Conservation (phyloP, 2,888 invertebrate species). For the Eupithecia inturbata region DNA sequence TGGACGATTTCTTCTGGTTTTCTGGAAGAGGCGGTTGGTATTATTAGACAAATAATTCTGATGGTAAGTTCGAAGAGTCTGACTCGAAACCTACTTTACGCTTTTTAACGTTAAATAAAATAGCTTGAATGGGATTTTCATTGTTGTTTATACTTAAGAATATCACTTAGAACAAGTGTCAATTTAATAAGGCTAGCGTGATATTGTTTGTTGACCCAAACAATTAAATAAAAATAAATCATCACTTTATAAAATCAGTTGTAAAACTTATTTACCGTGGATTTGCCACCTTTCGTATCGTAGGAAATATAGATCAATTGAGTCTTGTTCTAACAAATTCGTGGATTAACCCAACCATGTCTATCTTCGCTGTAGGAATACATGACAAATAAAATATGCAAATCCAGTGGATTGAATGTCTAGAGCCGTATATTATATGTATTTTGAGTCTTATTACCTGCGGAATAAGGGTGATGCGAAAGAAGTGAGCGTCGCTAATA, state of each 20-base stretch:
- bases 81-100: too few relatives aligned
- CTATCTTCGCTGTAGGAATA: not conserved
- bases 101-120: too few relatives aligned
- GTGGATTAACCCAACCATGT: not conserved
- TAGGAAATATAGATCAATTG: not conserved
- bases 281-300: not conserved
- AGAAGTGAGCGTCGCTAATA: constrained; percentile 92
- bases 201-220: too few relatives aligned
- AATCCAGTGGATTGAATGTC: not conserved
- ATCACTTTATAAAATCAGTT: not conserved
- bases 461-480: constrained; percentile 90
- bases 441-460: constrained; percentile 53
- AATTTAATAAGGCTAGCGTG: too few relatives aligned
- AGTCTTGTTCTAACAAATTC: not conserved
- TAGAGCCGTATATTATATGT: not conserved
- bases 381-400: not conserved
- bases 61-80: not conserved
- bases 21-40: constrained; percentile 49
- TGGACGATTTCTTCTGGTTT: constrained; percentile 85
- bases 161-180: too few relatives aligned
- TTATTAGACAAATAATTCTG: not conserved
- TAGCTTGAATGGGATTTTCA: too few relatives aligned
- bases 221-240: not conserved
- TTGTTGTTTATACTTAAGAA: too few relatives aligned
- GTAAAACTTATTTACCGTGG: not conserved